Base-by-base conservation (phyloP, 2,797 vertebrate genomes). In the Schizopygopsis pylzovi region DNA sequence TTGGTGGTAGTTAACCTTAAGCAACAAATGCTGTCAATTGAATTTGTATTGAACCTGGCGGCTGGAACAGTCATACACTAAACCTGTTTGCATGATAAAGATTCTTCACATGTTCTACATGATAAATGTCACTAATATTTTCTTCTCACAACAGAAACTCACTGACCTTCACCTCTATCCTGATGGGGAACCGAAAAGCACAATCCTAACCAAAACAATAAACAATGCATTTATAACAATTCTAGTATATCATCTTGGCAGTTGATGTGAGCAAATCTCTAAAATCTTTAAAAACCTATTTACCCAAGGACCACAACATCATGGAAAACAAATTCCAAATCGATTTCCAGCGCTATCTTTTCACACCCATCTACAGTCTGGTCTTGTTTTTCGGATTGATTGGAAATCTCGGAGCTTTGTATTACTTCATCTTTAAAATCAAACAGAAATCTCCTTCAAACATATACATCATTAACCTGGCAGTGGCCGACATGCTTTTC, bases 401-500 rank as follows among this genome's bases (percentile, higher is more conserved):
- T 0, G 96, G 95, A 2, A 97, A 96, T 0, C 54, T 93, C 25
- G 88, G 86, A 0, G 95, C 95, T 0, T 88, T 98, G 37, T 94
- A 91, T 1, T 85, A 94, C 47, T 95, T 96, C 91, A 52, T 90
- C 83, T 90, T 91, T 87, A 93, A 71, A 80, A 87, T 68, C 0
- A 83, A 72, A 0, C 91, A 91, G 0, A 18, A 90, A 8, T 95
- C 95, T 0, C 92, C 93, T 0, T 95, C 96, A 49, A 94, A 90
- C 0, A 4, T 96, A 0, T 97, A 94, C 92, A 93, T 97, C 90
- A 90, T 96, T 4, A 97, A 95, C 25, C 92, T 98, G 22, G 96
- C 95, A 0, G 52, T 95, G 87, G 94, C 93, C 0, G 96, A 97
- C 91, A 85, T 93, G 0, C 1, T 92, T 72, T 95, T 97, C 84